Conservation (phyloP, 2,888 invertebrate species). For the Ophion obscuratus region DNA sequence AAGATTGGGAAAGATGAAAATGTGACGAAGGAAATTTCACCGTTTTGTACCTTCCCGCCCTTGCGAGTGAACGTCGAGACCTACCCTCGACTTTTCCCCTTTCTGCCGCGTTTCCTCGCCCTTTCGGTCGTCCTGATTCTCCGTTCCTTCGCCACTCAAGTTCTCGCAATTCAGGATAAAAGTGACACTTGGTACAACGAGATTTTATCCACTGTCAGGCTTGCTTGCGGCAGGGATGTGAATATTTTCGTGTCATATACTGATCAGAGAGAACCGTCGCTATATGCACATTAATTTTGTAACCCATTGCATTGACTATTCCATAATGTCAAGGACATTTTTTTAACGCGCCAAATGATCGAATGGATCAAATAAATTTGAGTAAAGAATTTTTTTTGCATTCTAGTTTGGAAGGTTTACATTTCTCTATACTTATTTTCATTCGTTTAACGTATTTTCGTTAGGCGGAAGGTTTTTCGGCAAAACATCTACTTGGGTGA, state of each 20-base stretch:
- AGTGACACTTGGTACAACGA: slow-evolving; percentile 46
- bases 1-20: slow-evolving; percentile 15
- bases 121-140: neutral
- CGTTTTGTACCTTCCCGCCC: slow-evolving; percentile 21
- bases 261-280: slow-evolving; percentile 9
- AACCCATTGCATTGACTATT: too few relatives aligned
- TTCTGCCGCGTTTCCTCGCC: slow-evolving; percentile 28
- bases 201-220: slow-evolving; percentile 44
- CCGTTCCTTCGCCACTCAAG: slow-evolving; percentile 38
- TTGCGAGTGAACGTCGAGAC: slow-evolving; percentile 29
- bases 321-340: too few relatives aligned
- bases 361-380: too few relatives aligned
- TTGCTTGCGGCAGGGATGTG: slow-evolving; percentile 6
- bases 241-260: slow-evolving; percentile 48
- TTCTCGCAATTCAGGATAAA: slow-evolving; percentile 49
- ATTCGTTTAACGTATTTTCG: too few relatives aligned
- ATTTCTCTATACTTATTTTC: too few relatives aligned
- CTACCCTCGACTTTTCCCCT: slow-evolving; percentile 1
- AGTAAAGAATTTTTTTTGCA: too few relatives aligned
- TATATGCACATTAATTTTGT: slow-evolving; percentile 23
- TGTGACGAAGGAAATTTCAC: slow-evolving; percentile 42
- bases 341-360: too few relatives aligned
- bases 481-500: too few relatives aligned
- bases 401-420: too few relatives aligned
- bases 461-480: too few relatives aligned